Base-by-base conservation (phyloP, 2,797 vertebrate species). In the Aphelocoma californica region DNA sequence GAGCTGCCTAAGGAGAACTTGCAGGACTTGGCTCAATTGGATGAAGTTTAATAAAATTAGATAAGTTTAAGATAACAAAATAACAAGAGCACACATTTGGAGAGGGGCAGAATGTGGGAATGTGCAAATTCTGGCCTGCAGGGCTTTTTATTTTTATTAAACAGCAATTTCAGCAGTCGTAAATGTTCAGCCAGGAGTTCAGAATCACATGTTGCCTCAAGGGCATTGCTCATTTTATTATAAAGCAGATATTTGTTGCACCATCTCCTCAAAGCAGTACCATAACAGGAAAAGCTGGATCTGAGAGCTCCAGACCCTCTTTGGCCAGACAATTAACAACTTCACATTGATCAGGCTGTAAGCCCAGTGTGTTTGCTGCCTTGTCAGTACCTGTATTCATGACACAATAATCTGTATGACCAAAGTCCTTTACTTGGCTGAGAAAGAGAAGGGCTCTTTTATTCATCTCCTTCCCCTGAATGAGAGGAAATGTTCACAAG, bases 291-390 rank as follows among this genome's bases (percentile, higher is more conserved):
- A 64, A 50, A 78, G 8, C 19, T 48, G 11, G 23, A 51, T 56
- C 8, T 62, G 21, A 93, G 77, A 40, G 13, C 36, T 71, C 36
- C 48, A 71, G 60, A 44, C 14, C 16, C 62, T 32, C 28, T 34
- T 36, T 5, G 1, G 13, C 18, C 47, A 26, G 12, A 28, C 16
- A 34, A 19, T 84, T 36, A 53, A 31, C 29, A 85, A 3, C 14
- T 26, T 73, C 36, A 26, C 0, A 0, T 10, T 28, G 28, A 47
- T 32, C 14, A 56, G 11, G 25, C n/a, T 45, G 36, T 16, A 40
- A 62, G 11, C 12, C 9, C 19, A 18, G 2, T 3, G 6, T 7
- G 2, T 48, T 67, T 85, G 50, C 26, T 83, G 47, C 28, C 51
- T 82, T 75, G 31, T 74, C 29, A 71, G 23, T 36, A 42, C 48